Base-by-base conservation (phyloP, 2,888 invertebrate genomes). In the Caenorhabditis sulstoni region DNA sequence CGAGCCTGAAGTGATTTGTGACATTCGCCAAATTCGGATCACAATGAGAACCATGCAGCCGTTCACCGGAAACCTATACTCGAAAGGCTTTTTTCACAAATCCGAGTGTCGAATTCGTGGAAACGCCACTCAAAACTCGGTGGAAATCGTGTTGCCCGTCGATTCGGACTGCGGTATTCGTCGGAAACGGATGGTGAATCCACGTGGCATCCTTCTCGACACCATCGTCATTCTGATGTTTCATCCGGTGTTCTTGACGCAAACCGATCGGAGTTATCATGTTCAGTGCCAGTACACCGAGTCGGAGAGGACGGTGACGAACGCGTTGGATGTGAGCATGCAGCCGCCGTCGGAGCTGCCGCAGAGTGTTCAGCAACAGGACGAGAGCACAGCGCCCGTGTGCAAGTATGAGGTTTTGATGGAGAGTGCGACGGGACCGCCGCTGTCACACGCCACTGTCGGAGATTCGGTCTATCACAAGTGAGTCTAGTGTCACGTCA, bases 141-240 rank as follows among this genome's bases (percentile, higher is more conserved):
- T 84, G 12, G 85, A 87, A 61, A 80, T 87, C n/a, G 81, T 84
- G 8, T 41, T 86, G 3, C 87, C 87, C 9, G 79, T 87, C 1
- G 83, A 75, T 55, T 82, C 83, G 2, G 84, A 87, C 18, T 88
- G 88, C 45, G 88, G 88, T 22, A 85, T 88, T 74, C 64, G 87
- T n/a, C 57, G 88, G 22, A 81, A 82, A 23, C 37, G 88, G 59
- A 82, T 80, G 74, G 86, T 86, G 59, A 83, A 81, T 35, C 88
- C 87, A 23, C 79, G 84, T 37, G 89, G 89, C 9, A 77, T 89
- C 9, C 64, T 83, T 3, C 78, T 89, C n/a, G 88, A 89, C 47
- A 82, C 85, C 29, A 86, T 86, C 2, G 81, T 89, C 7, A 81
- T 89, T 47, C 45, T 89, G 11, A 89, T 89, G 89, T 86, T 88